phyloP scores from a whole-genome alignment of 1,140 invertebrate species.

The Portunus trituberculatus region DNA sequence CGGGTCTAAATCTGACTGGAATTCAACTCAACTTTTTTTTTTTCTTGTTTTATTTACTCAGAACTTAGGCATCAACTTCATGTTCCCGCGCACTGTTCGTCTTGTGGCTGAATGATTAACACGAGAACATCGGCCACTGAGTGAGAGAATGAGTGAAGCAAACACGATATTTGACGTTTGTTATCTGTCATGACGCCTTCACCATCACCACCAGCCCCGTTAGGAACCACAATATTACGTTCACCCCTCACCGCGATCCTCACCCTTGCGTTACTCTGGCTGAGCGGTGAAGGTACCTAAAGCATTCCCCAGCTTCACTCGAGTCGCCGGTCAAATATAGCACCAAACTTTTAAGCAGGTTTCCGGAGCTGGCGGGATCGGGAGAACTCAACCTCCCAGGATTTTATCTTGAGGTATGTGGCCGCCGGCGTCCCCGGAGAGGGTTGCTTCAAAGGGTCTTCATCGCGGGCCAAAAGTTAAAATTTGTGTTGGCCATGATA shows the following conservation, averaged over 20 bases:
- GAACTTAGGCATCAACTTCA: too few relatives aligned
- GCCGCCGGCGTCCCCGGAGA: not conserved
- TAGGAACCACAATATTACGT: too few relatives aligned
- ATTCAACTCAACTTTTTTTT: not conserved
- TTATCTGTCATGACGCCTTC: not conserved
- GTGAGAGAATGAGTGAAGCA: not conserved
- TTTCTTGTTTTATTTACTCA: too few relatives aligned
- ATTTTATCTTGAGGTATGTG: not conserved
- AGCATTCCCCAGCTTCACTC: not conserved
- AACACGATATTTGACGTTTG: not conserved
- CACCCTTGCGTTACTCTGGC: not conserved
- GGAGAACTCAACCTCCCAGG: not conserved
- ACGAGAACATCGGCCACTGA: not conserved
- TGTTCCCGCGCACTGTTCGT: too few relatives aligned
- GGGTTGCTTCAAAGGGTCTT: not conserved
- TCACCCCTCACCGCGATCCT: not conserved
- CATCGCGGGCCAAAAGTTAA: not conserved
- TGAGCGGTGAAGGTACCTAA: not conserved
- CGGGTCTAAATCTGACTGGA: not conserved
- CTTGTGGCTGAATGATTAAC: not conserved
- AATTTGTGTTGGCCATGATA: constrained; percentile 1
- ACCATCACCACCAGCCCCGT: too few relatives aligned
- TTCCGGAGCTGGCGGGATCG: not conserved
- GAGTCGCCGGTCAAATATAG: constrained; percentile 9
- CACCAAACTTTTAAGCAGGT: constrained; percentile 22